phyloP scores from a whole-genome alignment of 1,140 invertebrate genomes.

The Atopsyche davidsoni region DNA sequence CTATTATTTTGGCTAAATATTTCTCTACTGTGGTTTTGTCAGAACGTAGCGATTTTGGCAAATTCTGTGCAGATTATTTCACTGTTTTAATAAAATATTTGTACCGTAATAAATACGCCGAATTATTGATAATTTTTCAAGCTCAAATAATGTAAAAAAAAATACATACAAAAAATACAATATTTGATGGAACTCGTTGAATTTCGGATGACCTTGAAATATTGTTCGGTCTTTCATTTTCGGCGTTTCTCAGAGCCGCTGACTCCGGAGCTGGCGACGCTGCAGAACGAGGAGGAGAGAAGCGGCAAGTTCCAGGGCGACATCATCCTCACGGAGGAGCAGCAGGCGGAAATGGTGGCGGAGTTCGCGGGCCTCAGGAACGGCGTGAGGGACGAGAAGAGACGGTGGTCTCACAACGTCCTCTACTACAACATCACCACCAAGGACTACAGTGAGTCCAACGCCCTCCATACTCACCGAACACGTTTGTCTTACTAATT shows the following conservation, averaged over 20 bases:
- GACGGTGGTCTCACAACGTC: not conserved
- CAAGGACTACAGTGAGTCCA: conserved; percentile 1
- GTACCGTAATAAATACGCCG: too few species aligned
- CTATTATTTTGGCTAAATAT: too few species aligned
- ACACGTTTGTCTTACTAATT: too few species aligned
- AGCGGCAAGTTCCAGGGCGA: not conserved
- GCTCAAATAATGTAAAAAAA: too few species aligned
- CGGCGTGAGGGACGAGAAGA: not conserved
- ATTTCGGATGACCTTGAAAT: not conserved
- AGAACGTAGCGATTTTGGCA: too few species aligned
- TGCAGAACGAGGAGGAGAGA: not conserved
- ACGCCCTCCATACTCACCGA: too few species aligned
- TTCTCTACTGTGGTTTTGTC: too few species aligned
- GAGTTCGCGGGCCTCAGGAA: not conserved
- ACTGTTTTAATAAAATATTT: too few species aligned
- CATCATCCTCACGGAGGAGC: not conserved
- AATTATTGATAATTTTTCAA: too few species aligned
- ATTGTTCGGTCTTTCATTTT: not conserved
- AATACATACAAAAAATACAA: too few species aligned
- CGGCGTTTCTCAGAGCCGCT: not conserved
- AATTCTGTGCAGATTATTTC: too few species aligned
- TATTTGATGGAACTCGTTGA: not conserved
- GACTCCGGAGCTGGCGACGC: not conserved
- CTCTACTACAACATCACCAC: not conserved
- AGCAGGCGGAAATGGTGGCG: not conserved